A percentile compares a stretch with the other conserved stretches of the same genome.
phyloP scores from a whole-genome alignment of 2,888 invertebrate species.

The Orthosia gothica region DNA sequence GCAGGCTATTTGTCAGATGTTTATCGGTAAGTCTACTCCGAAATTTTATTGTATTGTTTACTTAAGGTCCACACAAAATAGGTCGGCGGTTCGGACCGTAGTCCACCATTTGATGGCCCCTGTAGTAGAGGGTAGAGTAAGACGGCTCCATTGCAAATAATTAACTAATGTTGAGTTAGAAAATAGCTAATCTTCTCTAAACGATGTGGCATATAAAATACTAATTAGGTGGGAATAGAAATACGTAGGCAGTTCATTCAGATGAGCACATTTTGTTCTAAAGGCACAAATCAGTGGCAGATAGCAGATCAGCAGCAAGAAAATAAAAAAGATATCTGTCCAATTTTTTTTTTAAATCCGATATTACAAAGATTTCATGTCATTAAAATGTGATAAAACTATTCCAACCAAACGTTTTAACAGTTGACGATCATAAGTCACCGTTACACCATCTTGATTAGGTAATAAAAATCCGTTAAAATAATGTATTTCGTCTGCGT shows the following conservation, averaged over 20 bases:
- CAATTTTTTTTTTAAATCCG: conserved; percentile 10
- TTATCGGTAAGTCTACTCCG: too few species aligned
- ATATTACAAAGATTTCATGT: conserved; percentile 9
- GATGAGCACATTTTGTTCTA: neutral
- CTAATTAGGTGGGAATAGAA: too few species aligned
- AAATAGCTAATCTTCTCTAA: too few species aligned
- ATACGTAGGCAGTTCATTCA: neutral
- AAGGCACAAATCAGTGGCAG: neutral
- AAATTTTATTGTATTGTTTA: too few species aligned
- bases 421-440: conserved; percentile 41
- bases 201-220: neutral
- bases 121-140: too few species aligned
- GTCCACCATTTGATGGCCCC: too few species aligned
- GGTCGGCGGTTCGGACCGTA: too few species aligned
- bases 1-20: too few species aligned
- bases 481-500: conserved; percentile 53
- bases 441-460: conserved; percentile 45
- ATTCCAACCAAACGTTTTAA: conserved; percentile 16
- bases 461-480: conserved; percentile 58
- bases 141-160: too few species aligned
- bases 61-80: too few species aligned
- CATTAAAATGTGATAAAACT: conserved; percentile 29
- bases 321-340: neutral
- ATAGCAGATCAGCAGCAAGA: neutral
- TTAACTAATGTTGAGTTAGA: too few species aligned